Conservation (phyloP, 2,797 vertebrate species). For the Discoglossus pictus region DNA sequence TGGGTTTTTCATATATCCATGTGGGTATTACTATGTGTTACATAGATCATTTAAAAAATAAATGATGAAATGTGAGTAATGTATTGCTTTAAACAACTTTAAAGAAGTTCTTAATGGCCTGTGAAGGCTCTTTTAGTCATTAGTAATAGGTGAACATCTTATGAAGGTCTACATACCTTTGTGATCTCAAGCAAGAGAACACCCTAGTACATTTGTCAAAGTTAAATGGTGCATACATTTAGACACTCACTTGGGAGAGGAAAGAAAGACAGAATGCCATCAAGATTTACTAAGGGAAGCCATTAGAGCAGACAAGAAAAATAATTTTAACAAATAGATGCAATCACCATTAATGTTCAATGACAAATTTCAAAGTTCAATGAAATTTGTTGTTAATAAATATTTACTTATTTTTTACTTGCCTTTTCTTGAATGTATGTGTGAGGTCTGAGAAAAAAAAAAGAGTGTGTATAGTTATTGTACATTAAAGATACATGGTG, state of each 20-base stretch:
- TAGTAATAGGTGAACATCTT: slow-evolving; percentile 37
- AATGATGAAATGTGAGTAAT: slow-evolving; percentile 13
- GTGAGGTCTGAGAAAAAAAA: too few species aligned
- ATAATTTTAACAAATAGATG: not conserved
- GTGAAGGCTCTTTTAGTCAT: slow-evolving; percentile 40
- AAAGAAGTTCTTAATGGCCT: slow-evolving; percentile 48
- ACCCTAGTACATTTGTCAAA: slow-evolving; percentile 58
- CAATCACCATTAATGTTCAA: slow-evolving; percentile 53
- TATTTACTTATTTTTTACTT: too few species aligned
- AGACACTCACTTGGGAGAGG: slow-evolving; percentile 52
- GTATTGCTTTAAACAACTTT: slow-evolving; percentile 46
- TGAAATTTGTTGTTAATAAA: too few species aligned
- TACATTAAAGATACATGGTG: too few species aligned
- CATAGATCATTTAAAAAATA: not conserved
- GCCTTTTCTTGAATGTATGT: too few species aligned
- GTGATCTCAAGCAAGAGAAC: slow-evolving; percentile 65
- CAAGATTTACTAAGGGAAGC: slow-evolving; percentile 46
- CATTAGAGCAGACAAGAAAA: slow-evolving; percentile 27
- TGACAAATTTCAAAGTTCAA: too few species aligned
- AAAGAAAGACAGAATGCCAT: slow-evolving; percentile 46
- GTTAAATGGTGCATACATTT: slow-evolving; percentile 64
- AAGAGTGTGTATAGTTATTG: too few species aligned
- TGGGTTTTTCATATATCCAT: slow-evolving; percentile 2
- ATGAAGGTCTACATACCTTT: slow-evolving; percentile 54
- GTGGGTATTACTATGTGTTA: slow-evolving; percentile 19